Conservation (phyloP, 1,140 invertebrate species). For the Dolichoris vasculosae region DNA sequence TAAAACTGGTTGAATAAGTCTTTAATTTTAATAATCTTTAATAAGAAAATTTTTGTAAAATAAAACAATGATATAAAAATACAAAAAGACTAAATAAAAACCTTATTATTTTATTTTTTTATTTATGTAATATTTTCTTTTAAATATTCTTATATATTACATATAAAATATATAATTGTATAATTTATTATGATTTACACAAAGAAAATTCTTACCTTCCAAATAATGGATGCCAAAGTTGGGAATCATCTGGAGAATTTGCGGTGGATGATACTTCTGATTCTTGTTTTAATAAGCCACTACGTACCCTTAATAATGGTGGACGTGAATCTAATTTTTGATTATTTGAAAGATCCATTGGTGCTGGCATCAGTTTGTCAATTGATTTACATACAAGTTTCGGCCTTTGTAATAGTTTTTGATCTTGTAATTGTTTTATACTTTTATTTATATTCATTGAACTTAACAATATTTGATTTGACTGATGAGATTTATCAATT, state of each 20-base stretch:
- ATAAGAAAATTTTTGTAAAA: too few relatives aligned
- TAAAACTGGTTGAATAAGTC: too few relatives aligned
- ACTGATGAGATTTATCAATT: slow-evolving; percentile 54
- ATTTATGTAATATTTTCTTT: too few relatives aligned
- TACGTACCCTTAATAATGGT: slow-evolving; percentile 65
- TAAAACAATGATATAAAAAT: too few relatives aligned
- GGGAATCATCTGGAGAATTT: slow-evolving; percentile 72
- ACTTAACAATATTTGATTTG: slow-evolving; percentile 37
- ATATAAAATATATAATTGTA: too few relatives aligned
- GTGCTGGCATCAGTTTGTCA: slow-evolving; percentile 69
- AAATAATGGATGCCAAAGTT: slow-evolving; percentile 82
- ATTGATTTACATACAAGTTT: slow-evolving; percentile 71
- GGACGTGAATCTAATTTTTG: slow-evolving; percentile 64
- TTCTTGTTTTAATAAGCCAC: slow-evolving; percentile 69
- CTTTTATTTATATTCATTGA: slow-evolving; percentile 62
- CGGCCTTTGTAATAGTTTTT: slow-evolving; percentile 57
- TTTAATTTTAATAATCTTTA: too few relatives aligned
- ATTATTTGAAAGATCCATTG: slow-evolving; percentile 68
- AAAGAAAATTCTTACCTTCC: slow-evolving; percentile 76
- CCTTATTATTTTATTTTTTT: too few relatives aligned
- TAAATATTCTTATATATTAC: too few relatives aligned
- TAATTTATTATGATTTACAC: too few relatives aligned
- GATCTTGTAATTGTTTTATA: slow-evolving; percentile 34
- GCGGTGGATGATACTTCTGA: slow-evolving; percentile 71
- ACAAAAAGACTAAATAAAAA: too few relatives aligned